Percentiles rank a stretch among this genome's conserved stretches.
phyloP scores from a whole-genome alignment of 2,888 invertebrate species.

The Leptogaster cylindrica region DNA sequence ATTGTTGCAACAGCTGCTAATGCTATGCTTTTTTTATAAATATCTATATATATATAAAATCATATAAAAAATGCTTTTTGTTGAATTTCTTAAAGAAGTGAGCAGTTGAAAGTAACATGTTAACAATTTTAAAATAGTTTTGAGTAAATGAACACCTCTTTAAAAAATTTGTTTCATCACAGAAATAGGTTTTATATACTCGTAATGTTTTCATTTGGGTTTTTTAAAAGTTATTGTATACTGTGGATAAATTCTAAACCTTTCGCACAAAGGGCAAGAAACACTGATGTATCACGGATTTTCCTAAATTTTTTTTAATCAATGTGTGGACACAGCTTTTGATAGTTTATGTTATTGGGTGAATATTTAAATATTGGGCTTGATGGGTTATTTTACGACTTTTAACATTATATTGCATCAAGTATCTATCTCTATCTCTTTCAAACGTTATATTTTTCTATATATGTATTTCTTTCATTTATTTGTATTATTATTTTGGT shows the following conservation, averaged over 20 bases:
- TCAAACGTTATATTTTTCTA: constrained; percentile 19
- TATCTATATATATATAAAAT: too few species aligned
- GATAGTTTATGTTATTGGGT: constrained; percentile 37
- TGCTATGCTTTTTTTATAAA: constrained; percentile 36
- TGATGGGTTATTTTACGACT: constrained; percentile 43
- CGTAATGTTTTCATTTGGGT: too few species aligned
- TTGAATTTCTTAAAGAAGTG: constrained; percentile 20
- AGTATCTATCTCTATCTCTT: constrained; percentile 32
- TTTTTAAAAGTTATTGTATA: too few species aligned
- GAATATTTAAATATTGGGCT: constrained; percentile 38
- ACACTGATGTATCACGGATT: constrained; percentile 45
- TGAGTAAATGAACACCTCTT: not conserved
- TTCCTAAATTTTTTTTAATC: constrained; percentile 37
- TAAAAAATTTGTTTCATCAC: constrained; percentile 23
- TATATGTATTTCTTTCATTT: constrained; percentile 8
- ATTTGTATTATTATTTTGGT: not conserved
- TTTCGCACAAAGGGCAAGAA: constrained; percentile 40
- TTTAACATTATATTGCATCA: constrained; percentile 34
- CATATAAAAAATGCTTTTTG: constrained; percentile 6
- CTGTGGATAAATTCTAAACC: constrained; percentile 33
- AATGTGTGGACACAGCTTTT: constrained; percentile 46
- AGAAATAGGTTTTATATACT: constrained; percentile 33
- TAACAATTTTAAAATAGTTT: not conserved
- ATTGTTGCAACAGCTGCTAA: constrained; percentile 31
- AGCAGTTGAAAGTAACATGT: constrained; percentile 14